These are phyloP conservation scores for Lampropteryx suffumata DNA, from an alignment of 2,888 invertebrate species.

Conservation along the genomic window DNA sequence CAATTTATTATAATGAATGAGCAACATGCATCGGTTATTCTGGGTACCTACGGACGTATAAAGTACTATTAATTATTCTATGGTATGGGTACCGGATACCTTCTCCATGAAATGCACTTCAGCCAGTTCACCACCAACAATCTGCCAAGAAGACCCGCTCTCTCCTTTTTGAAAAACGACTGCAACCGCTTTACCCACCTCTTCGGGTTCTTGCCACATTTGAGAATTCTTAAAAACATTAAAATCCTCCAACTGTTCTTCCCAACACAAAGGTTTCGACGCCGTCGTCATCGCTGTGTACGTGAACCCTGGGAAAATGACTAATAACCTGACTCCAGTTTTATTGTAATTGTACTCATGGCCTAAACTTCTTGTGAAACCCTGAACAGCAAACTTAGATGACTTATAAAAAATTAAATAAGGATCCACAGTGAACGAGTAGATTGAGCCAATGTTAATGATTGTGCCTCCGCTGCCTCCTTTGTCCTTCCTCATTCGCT, in stretches of 20 bases:
- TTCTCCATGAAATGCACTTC: conserved; percentile 8
- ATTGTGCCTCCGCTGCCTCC: conserved; percentile 82
- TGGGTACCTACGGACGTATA: no score
- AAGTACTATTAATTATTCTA: no score
- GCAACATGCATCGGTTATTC: no score
- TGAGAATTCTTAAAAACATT: not conserved
- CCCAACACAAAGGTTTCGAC: conserved; percentile 12
- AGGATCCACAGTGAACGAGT: conserved; percentile 71
- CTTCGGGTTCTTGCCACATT: conserved; percentile 17
- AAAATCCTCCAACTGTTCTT: conserved; percentile 21
- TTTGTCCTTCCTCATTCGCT: conserved; percentile 77
- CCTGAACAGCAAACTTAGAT: conserved; percentile 78
- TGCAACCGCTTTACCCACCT: conserved; percentile 19
- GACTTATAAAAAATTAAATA: conserved; percentile 80
- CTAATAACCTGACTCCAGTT: conserved; percentile 69
- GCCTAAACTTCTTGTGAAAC: conserved; percentile 67
- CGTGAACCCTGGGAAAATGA: conserved; percentile 40
- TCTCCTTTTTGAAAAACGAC: conserved; percentile 44
- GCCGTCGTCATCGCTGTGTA: conserved; percentile 9
- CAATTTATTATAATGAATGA: no score
- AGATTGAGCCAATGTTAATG: conserved; percentile 83
- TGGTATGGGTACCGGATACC: no score
- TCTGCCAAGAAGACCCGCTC: conserved; percentile 70
- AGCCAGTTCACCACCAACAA: conserved; percentile 48
- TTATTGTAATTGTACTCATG: conserved; percentile 58